phyloP scores from a whole-genome alignment of 2,888 invertebrate genomes.

The Branchellion lobata region DNA sequence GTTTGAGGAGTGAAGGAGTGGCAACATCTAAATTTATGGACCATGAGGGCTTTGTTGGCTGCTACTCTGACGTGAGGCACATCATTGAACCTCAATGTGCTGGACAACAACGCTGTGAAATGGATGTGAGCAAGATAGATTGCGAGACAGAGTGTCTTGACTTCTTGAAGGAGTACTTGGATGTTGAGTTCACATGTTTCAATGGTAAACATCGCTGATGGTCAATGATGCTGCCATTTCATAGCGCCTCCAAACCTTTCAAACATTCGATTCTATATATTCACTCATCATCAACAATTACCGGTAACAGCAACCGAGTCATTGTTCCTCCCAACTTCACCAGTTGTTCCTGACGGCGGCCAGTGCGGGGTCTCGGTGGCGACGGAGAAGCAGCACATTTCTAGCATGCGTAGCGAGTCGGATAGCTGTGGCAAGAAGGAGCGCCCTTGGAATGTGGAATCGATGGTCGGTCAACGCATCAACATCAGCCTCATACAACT shows the following conservation, averaged over 20 bases:
- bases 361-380: slow-evolving; percentile 10
- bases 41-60: slow-evolving; percentile 26
- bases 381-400: slow-evolving; percentile 12
- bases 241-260: too few relatives aligned
- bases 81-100: slow-evolving; percentile 26
- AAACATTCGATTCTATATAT: too few relatives aligned
- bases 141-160: neutral
- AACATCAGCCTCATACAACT: slow-evolving; percentile 30
- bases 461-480: slow-evolving; percentile 20
- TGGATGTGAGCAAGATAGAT: slow-evolving; percentile 24
- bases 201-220: too few relatives aligned
- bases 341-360: slow-evolving; percentile 13
- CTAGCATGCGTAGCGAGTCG: neutral
- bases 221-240: too few relatives aligned
- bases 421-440: slow-evolving; percentile 22
- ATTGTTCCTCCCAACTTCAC: neutral
- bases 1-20: slow-evolving; percentile 21
- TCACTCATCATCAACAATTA: too few relatives aligned
- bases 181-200: neutral
- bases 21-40: neutral
- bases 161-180: slow-evolving; percentile 9
- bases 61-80: slow-evolving; percentile 36
- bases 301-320: neutral
- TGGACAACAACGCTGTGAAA: slow-evolving; percentile 35
- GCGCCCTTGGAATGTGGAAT: slow-evolving; percentile 22